Base-by-base conservation (phyloP, 2,113 vertebrate genomes). In the Pelobates fuscus region DNA sequence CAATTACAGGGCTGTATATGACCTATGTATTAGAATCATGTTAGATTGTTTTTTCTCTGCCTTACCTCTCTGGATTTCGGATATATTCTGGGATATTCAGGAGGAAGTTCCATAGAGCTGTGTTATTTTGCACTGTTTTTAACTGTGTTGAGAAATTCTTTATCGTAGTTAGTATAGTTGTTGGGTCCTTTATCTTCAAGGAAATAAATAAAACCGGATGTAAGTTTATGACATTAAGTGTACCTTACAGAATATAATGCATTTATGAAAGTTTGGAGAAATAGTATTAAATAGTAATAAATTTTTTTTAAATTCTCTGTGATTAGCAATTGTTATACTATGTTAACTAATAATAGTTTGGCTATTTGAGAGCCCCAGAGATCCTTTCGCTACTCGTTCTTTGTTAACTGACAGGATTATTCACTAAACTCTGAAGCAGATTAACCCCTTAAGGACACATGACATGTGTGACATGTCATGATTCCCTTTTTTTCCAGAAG, bases 51-150 rank as follows among this genome's bases (percentile, higher is more conserved):
- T 37, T 37, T 37, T 37, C 32, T 37, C 32, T 6, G 32, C 10
- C 5, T 86, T 82, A 93, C 90, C 87, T 89, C 80, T 79, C 88
- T 63, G 83, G 60, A 29, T 88, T 84, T 83, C 77, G 84, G 83
- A 61, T 88, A 77, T n/a, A 88, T 68, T 86, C 82, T 55, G 91
- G 87, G 49, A 86, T 77, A 77, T 84, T 84, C 4, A 90, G 79
- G 25, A 93, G 86, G 26, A 90, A 75, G 23, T 87, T 85, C 91
- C 91, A 93, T 37, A 91, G 18, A n/a, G 81, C 81, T 2, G 74
- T 80, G 64, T 89, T 85, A 23, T 86, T 86, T 77, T 93, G 91
- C 49, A 92, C 78, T 80, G 46, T 21, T 23, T 81, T 10, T 66
- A 77, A 59, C 57, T 57, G 30, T 60, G 57, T 11, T 62, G 2